These are phyloP conservation scores for Actinopyga echinites DNA, from an alignment of 53 echinoderm and acorn worm genomes.

Conservation along the genomic window DNA sequence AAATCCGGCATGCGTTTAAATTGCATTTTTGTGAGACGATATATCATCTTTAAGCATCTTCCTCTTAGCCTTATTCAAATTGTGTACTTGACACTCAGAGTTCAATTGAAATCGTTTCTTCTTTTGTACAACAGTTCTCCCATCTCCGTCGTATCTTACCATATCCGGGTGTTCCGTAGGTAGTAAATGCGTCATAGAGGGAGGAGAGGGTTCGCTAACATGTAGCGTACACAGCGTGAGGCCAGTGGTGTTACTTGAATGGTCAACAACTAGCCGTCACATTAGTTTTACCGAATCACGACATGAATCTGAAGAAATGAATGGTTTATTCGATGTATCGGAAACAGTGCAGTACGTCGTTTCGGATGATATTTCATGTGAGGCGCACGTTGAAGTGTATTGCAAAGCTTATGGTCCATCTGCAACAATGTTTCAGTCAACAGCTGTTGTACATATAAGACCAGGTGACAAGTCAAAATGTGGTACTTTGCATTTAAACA, in stretches of 20 bases:
- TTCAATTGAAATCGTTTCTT: no score
- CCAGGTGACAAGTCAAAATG: no score
- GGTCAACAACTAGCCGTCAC: not conserved
- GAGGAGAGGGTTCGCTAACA: not conserved
- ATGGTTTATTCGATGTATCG: not conserved
- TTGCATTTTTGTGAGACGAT: no score
- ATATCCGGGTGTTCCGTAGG: no score
- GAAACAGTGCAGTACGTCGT: not conserved
- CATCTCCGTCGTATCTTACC: no score
- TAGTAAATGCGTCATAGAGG: not conserved
- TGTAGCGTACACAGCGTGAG: not conserved
- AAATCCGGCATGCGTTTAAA: no score
- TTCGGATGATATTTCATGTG: not conserved
- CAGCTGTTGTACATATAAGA: not conserved
- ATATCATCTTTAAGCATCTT: no score
- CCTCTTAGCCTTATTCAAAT: no score
- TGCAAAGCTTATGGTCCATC: conserved; percentile 21
- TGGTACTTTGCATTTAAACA: no score
- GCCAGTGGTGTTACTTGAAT: not conserved
- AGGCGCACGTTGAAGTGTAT: not conserved
- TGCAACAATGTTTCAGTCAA: conserved; percentile 12
- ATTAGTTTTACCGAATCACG: not conserved
- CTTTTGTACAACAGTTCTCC: no score
- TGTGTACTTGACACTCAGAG: no score
- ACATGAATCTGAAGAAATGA: not conserved